A percentile compares a stretch with the other conserved stretches of the same genome.
These are phyloP conservation scores for Ricordea florida DNA, from an alignment of 92 coral and sea anemone species.

Conservation along the genomic window DNA sequence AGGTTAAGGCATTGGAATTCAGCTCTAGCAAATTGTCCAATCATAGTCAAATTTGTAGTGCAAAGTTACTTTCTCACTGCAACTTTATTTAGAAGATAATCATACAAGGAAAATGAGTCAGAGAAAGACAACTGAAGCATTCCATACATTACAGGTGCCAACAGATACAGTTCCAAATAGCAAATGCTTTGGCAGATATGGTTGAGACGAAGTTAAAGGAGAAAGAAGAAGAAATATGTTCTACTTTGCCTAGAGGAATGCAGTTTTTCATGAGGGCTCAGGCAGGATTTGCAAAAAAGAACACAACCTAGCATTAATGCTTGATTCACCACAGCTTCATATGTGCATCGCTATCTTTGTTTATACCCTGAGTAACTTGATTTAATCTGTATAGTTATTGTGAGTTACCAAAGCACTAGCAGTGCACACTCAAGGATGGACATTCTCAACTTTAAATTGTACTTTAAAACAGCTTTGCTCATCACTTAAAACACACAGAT, in stretches of 20 bases:
- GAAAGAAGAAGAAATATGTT: neutral
- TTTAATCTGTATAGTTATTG: no score
- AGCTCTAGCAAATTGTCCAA: no score
- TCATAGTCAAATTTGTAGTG: no score
- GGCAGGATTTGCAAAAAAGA: neutral
- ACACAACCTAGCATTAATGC: neutral
- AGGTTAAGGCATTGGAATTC: no score
- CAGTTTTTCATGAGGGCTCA: slow-evolving; percentile 25
- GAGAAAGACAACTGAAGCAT: no score
- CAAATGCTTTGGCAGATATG: slow-evolving; percentile 81
- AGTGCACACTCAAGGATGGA: no score
- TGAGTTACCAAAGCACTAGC: no score
- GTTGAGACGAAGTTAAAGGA: slow-evolving; percentile 61
- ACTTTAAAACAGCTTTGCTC: no score
- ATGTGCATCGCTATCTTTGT: neutral
- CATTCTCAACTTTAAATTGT: no score
- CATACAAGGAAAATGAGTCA: neutral
- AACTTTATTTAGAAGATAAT: neutral
- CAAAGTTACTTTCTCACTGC: no score
- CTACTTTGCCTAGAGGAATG: neutral
- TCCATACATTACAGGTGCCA: slow-evolving; percentile 62
- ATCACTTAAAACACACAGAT: no score
- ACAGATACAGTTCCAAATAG: slow-evolving; percentile 84
- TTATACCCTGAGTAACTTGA: neutral
- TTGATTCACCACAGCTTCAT: neutral